Evolutionary conservation across 2,797 vertebrate genomes (phyloP).

Genomic region (Enteromius paludinosus): DNA sequence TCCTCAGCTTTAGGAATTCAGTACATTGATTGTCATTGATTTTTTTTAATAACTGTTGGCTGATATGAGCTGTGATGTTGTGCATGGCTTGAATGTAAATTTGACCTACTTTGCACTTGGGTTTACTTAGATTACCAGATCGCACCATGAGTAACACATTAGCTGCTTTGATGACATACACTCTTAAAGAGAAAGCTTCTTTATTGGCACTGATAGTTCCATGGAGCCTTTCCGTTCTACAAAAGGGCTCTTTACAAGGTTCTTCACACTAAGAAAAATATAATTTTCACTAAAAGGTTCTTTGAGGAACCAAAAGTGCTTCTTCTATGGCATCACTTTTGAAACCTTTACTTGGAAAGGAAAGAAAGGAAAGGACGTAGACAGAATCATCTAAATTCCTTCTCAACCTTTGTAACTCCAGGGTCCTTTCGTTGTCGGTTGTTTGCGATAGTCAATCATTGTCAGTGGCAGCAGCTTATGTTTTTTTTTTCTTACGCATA

Average conservation of each 20-base stretch:
- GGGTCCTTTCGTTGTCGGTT: not conserved
- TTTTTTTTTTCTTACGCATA: not conserved
- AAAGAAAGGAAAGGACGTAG: too few species aligned
- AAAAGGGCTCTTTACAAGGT: not conserved
- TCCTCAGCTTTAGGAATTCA: not conserved
- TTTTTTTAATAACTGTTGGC: conserved; percentile 20
- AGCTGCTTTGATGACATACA: not conserved
- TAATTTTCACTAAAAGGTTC: too few species aligned
- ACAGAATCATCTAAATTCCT: not conserved
- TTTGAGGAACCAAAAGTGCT: not conserved
- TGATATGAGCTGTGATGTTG: conserved; percentile 33
- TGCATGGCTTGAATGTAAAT: conserved; percentile 23
- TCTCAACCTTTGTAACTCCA: not conserved
- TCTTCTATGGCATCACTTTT: not conserved
- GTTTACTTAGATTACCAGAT: conserved; percentile 16
- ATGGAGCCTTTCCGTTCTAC: not conserved
- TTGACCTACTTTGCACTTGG: conserved; percentile 29
- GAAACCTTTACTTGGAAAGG: too few species aligned
- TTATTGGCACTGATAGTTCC: not conserved
- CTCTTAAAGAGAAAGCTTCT: not conserved
- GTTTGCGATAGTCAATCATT: not conserved
- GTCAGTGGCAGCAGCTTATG: not conserved
- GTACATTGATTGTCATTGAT: not conserved
- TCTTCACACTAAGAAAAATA: not conserved
- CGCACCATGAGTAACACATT: conserved; percentile 23